Base-by-base conservation (phyloP, 2,113 vertebrate species). In the Ctenomys sociabilis region DNA sequence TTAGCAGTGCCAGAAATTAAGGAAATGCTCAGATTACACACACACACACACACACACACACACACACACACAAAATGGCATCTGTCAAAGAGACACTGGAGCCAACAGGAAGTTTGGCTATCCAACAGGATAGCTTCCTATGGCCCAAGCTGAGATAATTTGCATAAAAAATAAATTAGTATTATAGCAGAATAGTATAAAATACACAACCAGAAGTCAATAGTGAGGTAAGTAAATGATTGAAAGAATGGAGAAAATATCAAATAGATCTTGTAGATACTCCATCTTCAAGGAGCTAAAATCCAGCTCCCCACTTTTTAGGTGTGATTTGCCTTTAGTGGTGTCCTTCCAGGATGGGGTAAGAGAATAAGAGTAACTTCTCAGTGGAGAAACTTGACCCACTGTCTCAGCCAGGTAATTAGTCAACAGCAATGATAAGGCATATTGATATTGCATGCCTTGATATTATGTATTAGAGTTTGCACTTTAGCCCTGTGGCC, bases 171-270 rank as follows among this genome's bases (percentile, higher is more conserved):
- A 0, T 22, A 7, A 26, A 66, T 9, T 43, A 10, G 13, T 17
- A 6, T 54, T 49, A 1, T 1, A 84, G 5, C 77, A 2, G 3
- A 7, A 57, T 57, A 57, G 54, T 2, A 26, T 57, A 54, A 70
- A 40, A 6, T 45, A 22, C 11, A 77, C 7, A 2, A 1, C 19
- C 1, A 0, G 9, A 24, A 17, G 5, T 30, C 54, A 68, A n/a
- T 37, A 10, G 7, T 22, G 37, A 52, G 52, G 24, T 2, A 72
- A 40, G 11, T 24, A 52, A 49, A 43, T 11, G 30, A 28, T 16
- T n/a, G 22, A 57, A 11, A 2, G 16, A 54, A 3, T 77, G 32
- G 30, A 21, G 32, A 22, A 26, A n/a, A 78, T 26, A 8, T 19
- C 52, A 35, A 0, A 24, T 32, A 16, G 85, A 24, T 45, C 8